Evolutionary conservation across 2,113 vertebrate species (phyloP).

Genomic region (Pontoporia blainvillei): DNA sequence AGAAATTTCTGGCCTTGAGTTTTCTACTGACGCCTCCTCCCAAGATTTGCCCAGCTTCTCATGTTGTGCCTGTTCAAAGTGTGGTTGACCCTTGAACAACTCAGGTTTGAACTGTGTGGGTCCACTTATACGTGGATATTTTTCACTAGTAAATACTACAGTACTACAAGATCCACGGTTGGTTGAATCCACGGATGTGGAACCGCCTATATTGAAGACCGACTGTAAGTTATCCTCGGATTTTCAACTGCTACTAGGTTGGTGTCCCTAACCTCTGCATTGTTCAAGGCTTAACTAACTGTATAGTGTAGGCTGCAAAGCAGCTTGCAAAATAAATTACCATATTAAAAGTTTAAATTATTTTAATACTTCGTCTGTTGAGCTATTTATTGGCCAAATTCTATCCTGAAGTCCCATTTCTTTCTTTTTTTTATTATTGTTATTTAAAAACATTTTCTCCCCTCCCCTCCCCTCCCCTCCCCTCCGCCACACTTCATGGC

Average conservation of each 20-base stretch:
- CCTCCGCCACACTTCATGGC: no score
- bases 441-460: no score
- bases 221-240: neutral
- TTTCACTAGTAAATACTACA: neutral
- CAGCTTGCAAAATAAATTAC: neutral
- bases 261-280: neutral
- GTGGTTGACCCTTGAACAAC: neutral
- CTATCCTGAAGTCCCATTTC: neutral
- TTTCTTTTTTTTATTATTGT: no score
- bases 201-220: neutral
- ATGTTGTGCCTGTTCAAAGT: neutral
- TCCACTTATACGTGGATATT: neutral
- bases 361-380: neutral
- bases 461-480: no score
- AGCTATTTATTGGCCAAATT: neutral
- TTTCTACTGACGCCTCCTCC: neutral
- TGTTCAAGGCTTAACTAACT: neutral
- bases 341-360: neutral
- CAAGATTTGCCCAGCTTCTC: neutral
- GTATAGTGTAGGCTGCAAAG: neutral
- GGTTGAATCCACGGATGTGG: fast-evolving
- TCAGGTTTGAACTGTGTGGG: neutral
- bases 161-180: neutral
- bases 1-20: neutral
- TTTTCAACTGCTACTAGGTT: neutral